phyloP scores from a whole-genome alignment of 2,797 vertebrate species.

The Danio jaintianensis region DNA sequence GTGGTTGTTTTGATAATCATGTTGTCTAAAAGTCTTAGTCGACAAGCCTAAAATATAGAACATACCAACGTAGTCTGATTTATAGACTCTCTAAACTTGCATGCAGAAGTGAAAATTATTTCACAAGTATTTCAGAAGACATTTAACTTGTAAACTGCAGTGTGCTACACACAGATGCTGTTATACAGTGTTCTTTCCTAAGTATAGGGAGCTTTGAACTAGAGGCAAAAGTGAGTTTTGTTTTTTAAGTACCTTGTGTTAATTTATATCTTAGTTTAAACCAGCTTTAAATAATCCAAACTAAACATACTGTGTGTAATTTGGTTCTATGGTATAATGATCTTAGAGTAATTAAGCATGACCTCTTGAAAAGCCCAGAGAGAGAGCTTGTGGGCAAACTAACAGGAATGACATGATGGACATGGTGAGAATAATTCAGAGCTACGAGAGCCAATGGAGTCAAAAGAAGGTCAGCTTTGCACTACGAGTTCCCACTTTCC shows the following conservation, averaged over 20 bases:
- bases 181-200: conserved; percentile 15
- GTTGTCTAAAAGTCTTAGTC: conserved; percentile 1
- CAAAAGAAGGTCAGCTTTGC: conserved; percentile 16
- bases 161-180: conserved; percentile 26
- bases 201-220: background rate
- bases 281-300: background rate
- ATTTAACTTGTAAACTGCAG: conserved; percentile 30
- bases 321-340: conserved; percentile 62
- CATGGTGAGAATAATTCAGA: conserved; percentile 29
- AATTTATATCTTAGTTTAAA: background rate
- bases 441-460: background rate
- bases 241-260: background rate
- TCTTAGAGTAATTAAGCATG: conserved; percentile 50
- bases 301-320: background rate
- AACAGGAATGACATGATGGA: conserved; percentile 50
- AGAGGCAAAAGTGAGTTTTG: conserved; percentile 6
- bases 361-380: conserved; percentile 40
- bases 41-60: conserved; percentile 12
- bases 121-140: background rate
- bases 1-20: conserved; percentile 22
- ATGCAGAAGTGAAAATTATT: background rate
- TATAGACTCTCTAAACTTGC: conserved; percentile 5
- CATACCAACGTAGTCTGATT: conserved; percentile 12
- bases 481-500: conserved; percentile 2
- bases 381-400: background rate